Evolutionary conservation across 2,113 vertebrate species (phyloP).

Genomic region (Hucho hucho): DNA sequence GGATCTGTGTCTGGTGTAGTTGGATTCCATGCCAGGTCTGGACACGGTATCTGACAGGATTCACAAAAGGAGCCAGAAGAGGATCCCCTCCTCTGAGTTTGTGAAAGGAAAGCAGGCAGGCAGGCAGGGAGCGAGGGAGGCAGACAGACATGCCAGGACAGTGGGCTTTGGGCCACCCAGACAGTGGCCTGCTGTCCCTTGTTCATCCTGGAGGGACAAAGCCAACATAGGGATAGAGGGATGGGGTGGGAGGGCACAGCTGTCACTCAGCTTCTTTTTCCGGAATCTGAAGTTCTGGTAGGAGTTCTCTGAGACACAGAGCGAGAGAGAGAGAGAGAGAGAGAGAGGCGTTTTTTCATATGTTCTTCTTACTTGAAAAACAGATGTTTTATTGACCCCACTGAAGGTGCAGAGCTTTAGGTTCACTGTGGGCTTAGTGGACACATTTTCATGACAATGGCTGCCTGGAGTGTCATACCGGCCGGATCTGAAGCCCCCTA

Average conservation of each 20-base stretch:
- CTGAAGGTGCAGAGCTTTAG: too few relatives aligned
- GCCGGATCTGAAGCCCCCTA: too few relatives aligned
- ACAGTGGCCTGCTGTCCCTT: slow-evolving; percentile 66
- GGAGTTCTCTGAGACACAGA: slow-evolving; percentile 12
- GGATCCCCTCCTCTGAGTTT: slow-evolving; percentile 28
- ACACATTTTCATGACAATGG: too few relatives aligned
- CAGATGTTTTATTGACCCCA: not conserved
- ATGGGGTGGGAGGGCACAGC: slow-evolving; percentile 55
- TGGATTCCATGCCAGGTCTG: slow-evolving; percentile 25
- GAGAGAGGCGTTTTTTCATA: not conserved
- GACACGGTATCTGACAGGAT: slow-evolving; percentile 40
- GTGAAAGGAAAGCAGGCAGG: slow-evolving; percentile 50
- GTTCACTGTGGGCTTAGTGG: too few relatives aligned
- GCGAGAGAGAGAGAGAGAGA: not conserved
- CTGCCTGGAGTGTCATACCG: too few relatives aligned
- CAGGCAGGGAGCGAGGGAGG: slow-evolving; percentile 2
- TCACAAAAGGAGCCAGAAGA: slow-evolving; percentile 45
- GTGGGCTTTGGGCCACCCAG: slow-evolving; percentile 71
- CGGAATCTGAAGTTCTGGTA: slow-evolving; percentile 48
- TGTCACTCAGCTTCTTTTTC: slow-evolving; percentile 59
- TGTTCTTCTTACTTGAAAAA: not conserved
- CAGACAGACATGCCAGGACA: slow-evolving; percentile 37
- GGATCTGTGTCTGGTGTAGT: slow-evolving; percentile 17
- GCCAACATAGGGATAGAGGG: slow-evolving; percentile 38
- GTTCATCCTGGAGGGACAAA: slow-evolving; percentile 66